Base-by-base conservation (phyloP, 2,113 vertebrate genomes). In the Gallinago media region DNA sequence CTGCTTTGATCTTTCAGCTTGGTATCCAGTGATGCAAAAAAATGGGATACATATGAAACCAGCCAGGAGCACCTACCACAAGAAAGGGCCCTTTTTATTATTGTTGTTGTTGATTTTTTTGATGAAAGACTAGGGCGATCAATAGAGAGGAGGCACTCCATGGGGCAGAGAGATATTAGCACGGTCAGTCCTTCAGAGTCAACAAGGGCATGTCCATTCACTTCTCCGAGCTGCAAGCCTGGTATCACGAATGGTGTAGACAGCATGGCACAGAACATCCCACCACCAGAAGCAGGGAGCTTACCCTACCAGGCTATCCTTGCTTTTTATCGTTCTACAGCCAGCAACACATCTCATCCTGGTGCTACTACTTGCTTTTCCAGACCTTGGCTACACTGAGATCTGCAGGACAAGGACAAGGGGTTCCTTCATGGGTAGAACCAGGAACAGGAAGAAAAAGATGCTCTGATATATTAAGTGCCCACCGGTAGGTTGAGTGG, bases 1-100 rank as follows among this genome's bases (percentile, higher is more conserved):
- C 40, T 92, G 54, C 89, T 95, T 89, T 91, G 73, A 94, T 95
- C 87, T 93, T 87, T 81, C 84, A 89, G 42, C 80, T 71, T 89
- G 9, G 56, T 84, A 76, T 71, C 52, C 81, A 91, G 61, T 6
- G 44, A 78, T 78, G 85, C 73, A 94, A 93, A 74, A 74, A 94
- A 93, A 87, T 12, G 36, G 59, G 76, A 80, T 84, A 73, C 0
- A 0, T 54, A 59, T 15, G 38, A 93, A 92, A 87, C 50, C 46
- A 89, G 56, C 67, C 78, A 88, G 40, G 29, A 95, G 68, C 34
- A 31, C 26, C 89, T 47, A 78, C 36, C 73, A 74, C 80, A 91
- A 81, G 70, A 93, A 94, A 84, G 59, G 72, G 49, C 25, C 44
- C 11, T 89, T 40, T 38, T 15, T 42, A 42, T 42, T 42, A 15